phyloP scores from a whole-genome alignment of 2,113 vertebrate species.

The Maccullochella peelii region DNA sequence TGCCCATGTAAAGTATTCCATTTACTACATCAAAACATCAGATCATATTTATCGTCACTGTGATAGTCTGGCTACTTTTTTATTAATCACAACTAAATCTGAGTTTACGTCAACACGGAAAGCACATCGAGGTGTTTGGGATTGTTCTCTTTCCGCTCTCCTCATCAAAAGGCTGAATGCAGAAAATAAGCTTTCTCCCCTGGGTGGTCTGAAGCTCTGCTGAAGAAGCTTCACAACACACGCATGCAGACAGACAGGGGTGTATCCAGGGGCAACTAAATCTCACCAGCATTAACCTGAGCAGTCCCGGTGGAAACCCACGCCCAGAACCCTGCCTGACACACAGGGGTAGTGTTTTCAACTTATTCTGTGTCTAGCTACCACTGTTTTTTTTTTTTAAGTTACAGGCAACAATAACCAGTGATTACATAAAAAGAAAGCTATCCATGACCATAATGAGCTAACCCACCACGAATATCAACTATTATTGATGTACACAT shows the following conservation, averaged over 20 bases:
- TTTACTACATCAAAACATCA: neutral
- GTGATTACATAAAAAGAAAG: neutral
- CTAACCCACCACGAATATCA: neutral
- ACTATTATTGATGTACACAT: neutral
- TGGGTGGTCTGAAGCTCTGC: conserved; percentile 40
- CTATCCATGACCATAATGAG: neutral
- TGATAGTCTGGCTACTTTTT: neutral
- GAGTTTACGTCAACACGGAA: neutral
- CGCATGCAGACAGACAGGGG: conserved; percentile 63
- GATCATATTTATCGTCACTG: neutral
- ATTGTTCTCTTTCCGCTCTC: neutral
- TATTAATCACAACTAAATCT: neutral
- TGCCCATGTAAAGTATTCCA: neutral
- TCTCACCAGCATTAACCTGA: conserved; percentile 70
- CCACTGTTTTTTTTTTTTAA: neutral
- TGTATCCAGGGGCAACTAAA: conserved; percentile 77
- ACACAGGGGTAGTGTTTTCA: conserved; percentile 31
- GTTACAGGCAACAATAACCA: neutral
- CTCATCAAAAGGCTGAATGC: conserved; percentile 29
- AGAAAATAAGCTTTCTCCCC: conserved; percentile 57
- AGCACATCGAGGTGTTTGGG: conserved; percentile 20
- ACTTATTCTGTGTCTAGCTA: neutral
- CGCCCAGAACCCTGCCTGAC: conserved; percentile 41
- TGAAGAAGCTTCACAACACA: conserved; percentile 70
- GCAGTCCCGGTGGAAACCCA: conserved; percentile 66